Evolutionary conservation across 2,888 invertebrate species (phyloP).

Genomic region (Macrophya annulata): DNA sequence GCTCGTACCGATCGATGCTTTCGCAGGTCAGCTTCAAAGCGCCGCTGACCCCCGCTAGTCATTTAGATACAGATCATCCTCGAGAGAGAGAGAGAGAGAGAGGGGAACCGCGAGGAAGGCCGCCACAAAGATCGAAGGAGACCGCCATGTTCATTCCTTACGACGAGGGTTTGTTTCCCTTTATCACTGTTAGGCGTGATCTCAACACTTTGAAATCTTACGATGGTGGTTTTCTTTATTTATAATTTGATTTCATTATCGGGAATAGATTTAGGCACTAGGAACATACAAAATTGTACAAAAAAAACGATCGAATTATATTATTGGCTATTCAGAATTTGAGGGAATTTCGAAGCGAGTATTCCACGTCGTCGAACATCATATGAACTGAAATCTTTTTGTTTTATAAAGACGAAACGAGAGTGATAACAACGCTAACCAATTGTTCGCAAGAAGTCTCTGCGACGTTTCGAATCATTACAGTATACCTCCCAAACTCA

Average conservation of each 20-base stretch:
- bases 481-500: constrained; percentile 47
- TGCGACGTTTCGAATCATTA: constrained; percentile 52
- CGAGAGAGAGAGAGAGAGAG: constrained; percentile 60
- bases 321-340: not conserved
- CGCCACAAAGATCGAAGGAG: constrained; percentile 40
- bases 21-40: constrained; percentile 56
- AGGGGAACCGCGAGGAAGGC: constrained; percentile 48
- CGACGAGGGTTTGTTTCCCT: not conserved
- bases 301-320: not conserved
- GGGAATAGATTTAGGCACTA: not conserved
- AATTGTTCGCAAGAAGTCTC: constrained; percentile 42
- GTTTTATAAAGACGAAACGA: not conserved
- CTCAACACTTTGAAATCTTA: constrained; percentile 9
- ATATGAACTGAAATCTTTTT: not conserved
- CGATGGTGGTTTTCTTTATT: not conserved
- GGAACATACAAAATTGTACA: not conserved
- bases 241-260: not conserved
- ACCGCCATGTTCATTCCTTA: constrained; percentile 27
- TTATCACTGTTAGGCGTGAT: not conserved
- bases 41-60: constrained; percentile 57
- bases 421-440: constrained; percentile 22
- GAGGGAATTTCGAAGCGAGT: not conserved
- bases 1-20: constrained; percentile 53
- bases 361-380: not conserved
- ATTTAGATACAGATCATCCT: constrained; percentile 59